Evolutionary conservation across 92 coral and sea anemone species (phyloP).

Genomic region (Phymanthus crucifer): DNA sequence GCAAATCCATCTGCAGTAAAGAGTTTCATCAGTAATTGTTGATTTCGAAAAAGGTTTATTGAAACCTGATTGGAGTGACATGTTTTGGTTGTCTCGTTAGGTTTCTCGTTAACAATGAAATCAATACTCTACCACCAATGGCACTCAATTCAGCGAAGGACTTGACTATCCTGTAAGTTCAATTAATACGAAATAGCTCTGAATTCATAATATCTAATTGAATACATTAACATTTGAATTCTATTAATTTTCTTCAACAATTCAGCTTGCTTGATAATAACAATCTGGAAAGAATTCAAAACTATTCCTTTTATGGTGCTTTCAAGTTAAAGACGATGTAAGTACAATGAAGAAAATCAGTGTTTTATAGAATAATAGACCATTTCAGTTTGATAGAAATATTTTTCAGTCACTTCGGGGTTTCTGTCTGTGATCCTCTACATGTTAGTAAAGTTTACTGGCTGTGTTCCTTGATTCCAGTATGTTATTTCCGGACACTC

Average conservation of each 20-base stretch:
- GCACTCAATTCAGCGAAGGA: neutral
- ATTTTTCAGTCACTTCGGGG: too few relatives aligned
- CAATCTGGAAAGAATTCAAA: neutral
- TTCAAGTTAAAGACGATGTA: neutral
- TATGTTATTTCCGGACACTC: too few relatives aligned
- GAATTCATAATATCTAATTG: neutral
- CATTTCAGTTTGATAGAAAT: too few relatives aligned
- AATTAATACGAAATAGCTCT: too few relatives aligned
- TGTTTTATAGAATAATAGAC: neutral
- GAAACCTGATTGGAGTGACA: neutral
- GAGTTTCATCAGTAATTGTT: too few relatives aligned
- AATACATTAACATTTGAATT: too few relatives aligned
- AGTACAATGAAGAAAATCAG: neutral
- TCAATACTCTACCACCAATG: neutral
- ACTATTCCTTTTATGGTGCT: neutral
- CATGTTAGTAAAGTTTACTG: too few relatives aligned
- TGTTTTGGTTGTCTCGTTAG: neutral
- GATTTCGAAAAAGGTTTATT: too few relatives aligned
- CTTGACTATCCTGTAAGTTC: neutral
- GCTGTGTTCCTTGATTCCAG: too few relatives aligned
- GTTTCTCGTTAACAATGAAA: neutral
- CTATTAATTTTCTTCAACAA: too few relatives aligned
- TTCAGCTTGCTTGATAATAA: neutral
- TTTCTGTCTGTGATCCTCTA: too few relatives aligned
- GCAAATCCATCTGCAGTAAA: too few relatives aligned